Percentiles rank a stretch among this genome's conserved stretches.
Conservation (phyloP, 2,888 invertebrate species). For the Caenorhabditis sp. region DNA sequence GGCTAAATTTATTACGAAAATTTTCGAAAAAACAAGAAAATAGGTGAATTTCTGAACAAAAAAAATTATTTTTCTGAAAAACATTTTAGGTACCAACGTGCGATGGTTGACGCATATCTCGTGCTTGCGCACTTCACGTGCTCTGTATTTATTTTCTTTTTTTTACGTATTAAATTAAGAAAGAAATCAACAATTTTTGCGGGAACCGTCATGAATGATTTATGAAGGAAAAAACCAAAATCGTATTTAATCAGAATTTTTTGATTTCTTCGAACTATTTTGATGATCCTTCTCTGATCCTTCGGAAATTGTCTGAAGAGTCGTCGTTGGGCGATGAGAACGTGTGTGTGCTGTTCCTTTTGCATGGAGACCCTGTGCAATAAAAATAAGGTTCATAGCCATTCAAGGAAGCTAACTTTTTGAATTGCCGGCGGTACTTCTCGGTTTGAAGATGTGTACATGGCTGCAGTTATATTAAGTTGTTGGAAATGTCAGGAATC, state of each 20-base stretch:
- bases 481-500: neutral
- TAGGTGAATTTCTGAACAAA: neutral
- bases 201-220: too few relatives aligned
- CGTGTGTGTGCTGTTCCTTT: neutral
- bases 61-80: neutral
- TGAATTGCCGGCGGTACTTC: constrained; percentile 42
- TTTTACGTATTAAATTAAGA: too few relatives aligned
- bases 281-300: neutral
- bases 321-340: neutral
- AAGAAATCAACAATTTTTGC: too few relatives aligned
- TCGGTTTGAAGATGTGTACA: constrained; percentile 49
- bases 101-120: constrained; percentile 20
- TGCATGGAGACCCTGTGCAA: constrained; percentile 30
- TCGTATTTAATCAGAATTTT: neutral
- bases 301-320: constrained; percentile 16
- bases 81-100: too few relatives aligned
- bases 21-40: constrained; percentile 21
- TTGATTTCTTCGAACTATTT: neutral
- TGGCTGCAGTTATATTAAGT: constrained; percentile 24
- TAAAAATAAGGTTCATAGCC: too few relatives aligned
- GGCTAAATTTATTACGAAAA: neutral
- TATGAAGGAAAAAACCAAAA: too few relatives aligned
- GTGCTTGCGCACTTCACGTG: constrained; percentile 10
- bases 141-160: too few relatives aligned
- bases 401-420: neutral